Percentiles rank a stretch among this genome's conserved stretches.
phyloP scores from a whole-genome alignment of 2,888 invertebrate species.

The Gnatocerus cornutus region DNA sequence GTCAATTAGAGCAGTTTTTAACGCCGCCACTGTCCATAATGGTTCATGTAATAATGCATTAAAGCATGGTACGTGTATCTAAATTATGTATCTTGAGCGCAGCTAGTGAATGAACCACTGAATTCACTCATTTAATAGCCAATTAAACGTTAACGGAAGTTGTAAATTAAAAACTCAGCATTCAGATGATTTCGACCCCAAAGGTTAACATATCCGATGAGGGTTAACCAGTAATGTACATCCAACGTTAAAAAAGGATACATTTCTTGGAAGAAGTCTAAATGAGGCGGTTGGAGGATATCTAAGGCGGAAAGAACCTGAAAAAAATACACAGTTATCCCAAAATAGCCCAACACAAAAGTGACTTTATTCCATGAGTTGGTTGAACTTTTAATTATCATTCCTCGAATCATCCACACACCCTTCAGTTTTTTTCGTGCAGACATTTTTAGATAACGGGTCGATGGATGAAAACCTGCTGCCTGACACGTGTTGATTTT shows the following conservation, averaged over 20 bases:
- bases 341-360: slow-evolving; percentile 19
- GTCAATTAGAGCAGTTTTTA: slow-evolving; percentile 7
- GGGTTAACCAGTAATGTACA: slow-evolving; percentile 37
- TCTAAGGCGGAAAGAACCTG: slow-evolving; percentile 98
- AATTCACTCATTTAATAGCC: slow-evolving; percentile 57
- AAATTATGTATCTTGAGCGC: slow-evolving; percentile 45
- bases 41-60: slow-evolving; percentile 28
- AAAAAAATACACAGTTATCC: slow-evolving; percentile 62
- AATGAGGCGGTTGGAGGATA: slow-evolving; percentile 98
- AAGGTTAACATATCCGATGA: slow-evolving; percentile 48
- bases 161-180: slow-evolving; percentile 58
- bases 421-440: slow-evolving; percentile 7
- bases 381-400: slow-evolving; percentile 28
- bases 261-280: slow-evolving; percentile 99
- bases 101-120: slow-evolving; percentile 54
- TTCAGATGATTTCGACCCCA: slow-evolving; percentile 49
- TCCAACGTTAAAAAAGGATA: slow-evolving; percentile 82
- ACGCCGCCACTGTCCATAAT: slow-evolving; percentile 32
- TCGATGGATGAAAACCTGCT: slow-evolving; percentile 20
- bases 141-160: slow-evolving; percentile 61
- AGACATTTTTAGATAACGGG: slow-evolving; percentile 14
- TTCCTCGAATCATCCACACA: slow-evolving; percentile 3
- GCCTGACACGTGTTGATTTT: slow-evolving; percentile 23
- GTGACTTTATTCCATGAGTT: slow-evolving; percentile 13
- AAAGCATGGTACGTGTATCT: slow-evolving; percentile 35